Evolutionary conservation across 2,113 vertebrate genomes (phyloP), one percentile per base, ranked within the genome.

Genomic region (Chinchilla lanigera): DNA sequence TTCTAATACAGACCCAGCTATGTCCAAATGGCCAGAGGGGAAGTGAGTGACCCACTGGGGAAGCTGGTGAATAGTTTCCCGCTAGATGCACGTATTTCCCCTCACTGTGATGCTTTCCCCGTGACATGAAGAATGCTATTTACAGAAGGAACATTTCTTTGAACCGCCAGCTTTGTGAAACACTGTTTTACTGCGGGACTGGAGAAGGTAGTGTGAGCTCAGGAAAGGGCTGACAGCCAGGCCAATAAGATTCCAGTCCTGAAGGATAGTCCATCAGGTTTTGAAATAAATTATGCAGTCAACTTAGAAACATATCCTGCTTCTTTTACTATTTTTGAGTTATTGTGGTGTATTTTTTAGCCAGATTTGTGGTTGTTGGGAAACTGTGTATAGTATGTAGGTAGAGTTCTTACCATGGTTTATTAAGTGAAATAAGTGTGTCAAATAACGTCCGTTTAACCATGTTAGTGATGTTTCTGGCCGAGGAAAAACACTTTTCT

Each of bases 61-160:
- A 98, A 80, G 77, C 26, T 97, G 97, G 71, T 90, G 93, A 98
- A 96, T 98, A 98, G 98, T 98, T 98, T 98, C 97, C 96, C 97
- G 60, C 91, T 92, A 94, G 96, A 96, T 93, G 24, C 84, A 97
- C 86, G 96, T 80, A 65, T 96, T 98, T 98, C 86, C 93, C 92
- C 96, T 92, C 94, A 96, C 92, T 93, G 35, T 96, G 60, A 65
- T 92, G 63, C 82, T 30, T 92, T 94, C 44, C 95, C 47, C 24
- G 84, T 88, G 95, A 88, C 95, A 86, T 78, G 88, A 86, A 89
- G 84, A 92, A 44, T 11, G 89, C 81, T 73, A 97, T 90, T 97
- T 97, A 96, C 75, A 89, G 93, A 92, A 91, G 97, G 95, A 94
- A 94, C 4, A 67, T 98, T 98, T 92, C 85, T 95, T 97, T 94